Conservation (phyloP, 2,888 invertebrate species). For the Aphidoletes aphidimyza region DNA sequence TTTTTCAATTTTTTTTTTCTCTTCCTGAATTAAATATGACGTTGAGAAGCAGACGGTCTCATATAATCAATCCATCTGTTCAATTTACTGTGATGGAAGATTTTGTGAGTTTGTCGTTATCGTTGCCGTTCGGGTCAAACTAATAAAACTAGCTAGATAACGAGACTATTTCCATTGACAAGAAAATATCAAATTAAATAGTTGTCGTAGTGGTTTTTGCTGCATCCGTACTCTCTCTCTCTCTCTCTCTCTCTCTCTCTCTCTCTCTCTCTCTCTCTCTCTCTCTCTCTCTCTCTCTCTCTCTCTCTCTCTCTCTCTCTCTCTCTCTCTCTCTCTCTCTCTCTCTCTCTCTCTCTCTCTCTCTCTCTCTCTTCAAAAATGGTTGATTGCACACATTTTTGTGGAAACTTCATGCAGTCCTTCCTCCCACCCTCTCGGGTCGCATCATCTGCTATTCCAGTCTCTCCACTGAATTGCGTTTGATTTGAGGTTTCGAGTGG, state of each 20-base stretch:
- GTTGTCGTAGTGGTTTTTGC: not conserved
- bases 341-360: not conserved
- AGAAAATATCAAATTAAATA: slow-evolving; percentile 16
- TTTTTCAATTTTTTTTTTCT: not conserved
- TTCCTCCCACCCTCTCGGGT: not conserved
- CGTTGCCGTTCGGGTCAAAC: not conserved
- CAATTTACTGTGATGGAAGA: no score
- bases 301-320: no score
- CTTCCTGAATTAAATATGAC: not conserved
- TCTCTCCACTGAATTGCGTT: not conserved
- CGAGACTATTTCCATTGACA: not conserved
- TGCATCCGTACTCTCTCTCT: no score
- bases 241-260: no score
- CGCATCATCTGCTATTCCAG: no score
- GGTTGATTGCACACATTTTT: not conserved
- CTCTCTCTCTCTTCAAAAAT: not conserved
- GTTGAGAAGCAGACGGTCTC: not conserved
- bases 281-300: no score
- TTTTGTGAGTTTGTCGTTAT: no score
- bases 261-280: no score
- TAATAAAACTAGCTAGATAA: not conserved
- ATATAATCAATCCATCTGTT: slow-evolving; percentile 5
- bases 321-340: no score
- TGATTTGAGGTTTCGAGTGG: slow-evolving; percentile 44
- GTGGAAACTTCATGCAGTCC: not conserved